Conservation (phyloP, 2,797 vertebrate species). For the Sebastes cheni region DNA sequence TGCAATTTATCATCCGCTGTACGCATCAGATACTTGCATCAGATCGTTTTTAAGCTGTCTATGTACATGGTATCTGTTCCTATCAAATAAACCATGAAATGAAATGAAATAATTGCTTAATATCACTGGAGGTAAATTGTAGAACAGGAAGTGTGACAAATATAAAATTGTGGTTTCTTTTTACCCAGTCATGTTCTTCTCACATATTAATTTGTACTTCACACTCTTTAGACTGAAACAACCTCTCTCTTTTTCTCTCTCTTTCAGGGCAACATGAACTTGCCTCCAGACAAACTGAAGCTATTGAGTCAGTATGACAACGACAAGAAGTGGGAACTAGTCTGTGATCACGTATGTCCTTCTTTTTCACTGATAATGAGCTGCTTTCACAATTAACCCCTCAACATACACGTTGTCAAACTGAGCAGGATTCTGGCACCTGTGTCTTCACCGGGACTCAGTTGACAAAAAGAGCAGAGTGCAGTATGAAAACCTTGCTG, state of each 20-base stretch:
- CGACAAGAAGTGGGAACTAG: constrained; percentile 98
- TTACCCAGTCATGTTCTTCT: background rate
- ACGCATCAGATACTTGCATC: too few species aligned
- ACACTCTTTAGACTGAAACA: background rate
- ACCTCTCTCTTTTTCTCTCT: background rate
- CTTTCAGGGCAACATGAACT: constrained; percentile 93
- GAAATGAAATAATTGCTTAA: background rate
- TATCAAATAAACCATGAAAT: too few species aligned
- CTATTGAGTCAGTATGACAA: constrained; percentile 92
- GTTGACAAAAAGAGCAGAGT: constrained; percentile 5
- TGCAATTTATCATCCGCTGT: too few species aligned
- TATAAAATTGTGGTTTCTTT: background rate
- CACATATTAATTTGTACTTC: background rate
- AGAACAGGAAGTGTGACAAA: background rate
- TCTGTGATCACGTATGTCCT: constrained; percentile 91
- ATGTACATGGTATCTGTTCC: too few species aligned
- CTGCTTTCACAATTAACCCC: background rate
- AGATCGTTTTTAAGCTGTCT: too few species aligned
- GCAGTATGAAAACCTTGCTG: constrained; percentile 12
- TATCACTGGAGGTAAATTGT: too few species aligned
- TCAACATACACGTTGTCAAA: background rate
- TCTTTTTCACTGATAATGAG: background rate
- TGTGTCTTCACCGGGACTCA: background rate
- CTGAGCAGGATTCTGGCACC: background rate
- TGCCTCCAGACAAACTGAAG: constrained; percentile 94